These are phyloP conservation scores for Xenus cinereus DNA, from an alignment of 2,113 vertebrate species.

Conservation along the genomic window DNA sequence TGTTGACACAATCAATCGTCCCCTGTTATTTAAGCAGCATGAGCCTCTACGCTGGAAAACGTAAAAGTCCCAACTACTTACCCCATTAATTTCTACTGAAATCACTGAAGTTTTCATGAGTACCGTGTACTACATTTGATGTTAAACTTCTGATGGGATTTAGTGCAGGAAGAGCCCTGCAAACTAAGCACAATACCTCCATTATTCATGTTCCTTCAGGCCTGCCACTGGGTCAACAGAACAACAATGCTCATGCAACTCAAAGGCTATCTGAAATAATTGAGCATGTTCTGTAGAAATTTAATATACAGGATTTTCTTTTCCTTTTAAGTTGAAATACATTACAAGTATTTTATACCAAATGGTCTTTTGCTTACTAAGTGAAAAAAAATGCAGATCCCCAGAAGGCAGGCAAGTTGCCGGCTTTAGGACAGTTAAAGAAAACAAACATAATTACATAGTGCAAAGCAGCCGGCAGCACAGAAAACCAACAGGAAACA, in stretches of 20 bases:
- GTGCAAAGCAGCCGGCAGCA: background rate
- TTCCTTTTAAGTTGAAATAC: background rate
- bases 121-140: background rate
- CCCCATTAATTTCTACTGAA: background rate
- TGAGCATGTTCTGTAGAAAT: background rate
- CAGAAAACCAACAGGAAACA: background rate
- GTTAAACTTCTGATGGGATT: background rate
- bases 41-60: background rate
- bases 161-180: background rate
- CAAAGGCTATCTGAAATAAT: background rate
- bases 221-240: conserved; percentile 62
- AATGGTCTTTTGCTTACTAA: background rate
- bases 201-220: conserved; percentile 47
- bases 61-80: background rate
- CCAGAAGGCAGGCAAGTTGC: background rate
- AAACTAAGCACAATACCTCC: conserved; percentile 41
- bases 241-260: background rate
- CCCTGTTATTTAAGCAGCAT: background rate
- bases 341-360: background rate
- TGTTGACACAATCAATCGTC: background rate
- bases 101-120: background rate
- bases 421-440: background rate
- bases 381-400: background rate
- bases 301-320: background rate
- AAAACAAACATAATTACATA: background rate